Evolutionary conservation across 37 sponge, comb jelly and placozoan species (phyloP).

Genomic region (Oopsacas minuta): DNA sequence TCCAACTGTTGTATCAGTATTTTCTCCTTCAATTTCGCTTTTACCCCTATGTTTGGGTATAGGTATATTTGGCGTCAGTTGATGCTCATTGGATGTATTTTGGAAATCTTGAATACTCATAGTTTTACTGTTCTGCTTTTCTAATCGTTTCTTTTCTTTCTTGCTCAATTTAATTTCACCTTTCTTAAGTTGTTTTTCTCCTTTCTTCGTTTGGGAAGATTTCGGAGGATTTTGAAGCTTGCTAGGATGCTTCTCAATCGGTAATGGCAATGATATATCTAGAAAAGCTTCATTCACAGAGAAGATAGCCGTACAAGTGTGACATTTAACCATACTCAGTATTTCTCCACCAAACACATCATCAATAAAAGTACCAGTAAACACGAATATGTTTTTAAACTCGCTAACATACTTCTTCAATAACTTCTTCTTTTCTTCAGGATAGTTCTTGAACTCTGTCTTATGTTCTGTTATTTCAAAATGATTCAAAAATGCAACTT

Average conservation of each 20-base stretch:
- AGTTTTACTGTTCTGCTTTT: background rate
- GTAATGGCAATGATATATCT: conserved; percentile 65
- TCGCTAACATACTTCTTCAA: background rate
- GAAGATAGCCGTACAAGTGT: conserved; percentile 39
- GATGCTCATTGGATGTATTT: background rate
- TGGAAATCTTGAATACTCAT: background rate
- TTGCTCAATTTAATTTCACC: background rate
- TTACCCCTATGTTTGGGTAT: background rate
- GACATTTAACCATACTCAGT: conserved; percentile 53
- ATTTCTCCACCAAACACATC: conserved; percentile 66
- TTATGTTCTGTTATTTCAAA: background rate
- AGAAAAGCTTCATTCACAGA: conserved; percentile 46
- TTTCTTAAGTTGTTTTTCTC: background rate
- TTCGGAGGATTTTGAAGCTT: background rate
- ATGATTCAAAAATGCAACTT: background rate
- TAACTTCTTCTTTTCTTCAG: background rate
- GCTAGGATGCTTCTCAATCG: background rate
- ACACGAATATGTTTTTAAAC: conserved; percentile 3
- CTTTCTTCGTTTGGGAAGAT: background rate
- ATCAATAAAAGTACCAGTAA: conserved; percentile 57
- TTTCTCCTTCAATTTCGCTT: background rate
- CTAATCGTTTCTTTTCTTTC: background rate
- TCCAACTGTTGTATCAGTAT: background rate
- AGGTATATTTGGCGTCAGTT: background rate
- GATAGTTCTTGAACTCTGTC: background rate